Conservation (phyloP, 1,140 invertebrate genomes). For the Acromyrmex heyeri region DNA sequence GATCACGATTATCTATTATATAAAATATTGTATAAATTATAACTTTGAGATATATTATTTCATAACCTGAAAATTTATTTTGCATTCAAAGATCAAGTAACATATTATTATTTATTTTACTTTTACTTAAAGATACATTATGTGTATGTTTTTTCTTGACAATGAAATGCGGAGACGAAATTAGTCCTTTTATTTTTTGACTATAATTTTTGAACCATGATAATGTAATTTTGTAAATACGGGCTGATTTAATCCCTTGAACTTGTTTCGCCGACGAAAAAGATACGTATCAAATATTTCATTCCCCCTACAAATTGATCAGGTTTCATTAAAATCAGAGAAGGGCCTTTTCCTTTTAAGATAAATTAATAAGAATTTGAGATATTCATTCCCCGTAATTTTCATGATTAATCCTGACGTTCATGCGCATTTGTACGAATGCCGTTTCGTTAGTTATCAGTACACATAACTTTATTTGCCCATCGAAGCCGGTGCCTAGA, state of each 20-base stretch:
- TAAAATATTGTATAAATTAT: slow-evolving; percentile 6
- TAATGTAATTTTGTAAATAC: no score
- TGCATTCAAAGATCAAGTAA: not conserved
- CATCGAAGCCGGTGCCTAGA: not conserved
- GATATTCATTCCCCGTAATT: not conserved
- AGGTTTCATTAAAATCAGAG: no score
- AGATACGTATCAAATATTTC: no score
- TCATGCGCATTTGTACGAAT: not conserved
- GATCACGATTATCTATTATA: not conserved
- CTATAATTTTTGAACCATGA: no score
- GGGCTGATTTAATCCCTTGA: no score
- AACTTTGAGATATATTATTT: not conserved
- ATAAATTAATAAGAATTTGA: not conserved
- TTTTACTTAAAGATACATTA: no score
- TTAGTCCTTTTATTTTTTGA: no score
- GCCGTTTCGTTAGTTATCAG: not conserved
- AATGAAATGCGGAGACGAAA: no score
- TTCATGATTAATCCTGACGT: not conserved
- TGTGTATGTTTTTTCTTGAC: no score
- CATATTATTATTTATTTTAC: not conserved
- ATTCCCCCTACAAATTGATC: no score
- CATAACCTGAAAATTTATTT: not conserved
- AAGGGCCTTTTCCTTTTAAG: not conserved
- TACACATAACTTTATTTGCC: slow-evolving; percentile 15
- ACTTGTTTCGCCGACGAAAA: no score